phyloP scores from a whole-genome alignment of 2,888 invertebrate species.

The Sesamia inferens region DNA sequence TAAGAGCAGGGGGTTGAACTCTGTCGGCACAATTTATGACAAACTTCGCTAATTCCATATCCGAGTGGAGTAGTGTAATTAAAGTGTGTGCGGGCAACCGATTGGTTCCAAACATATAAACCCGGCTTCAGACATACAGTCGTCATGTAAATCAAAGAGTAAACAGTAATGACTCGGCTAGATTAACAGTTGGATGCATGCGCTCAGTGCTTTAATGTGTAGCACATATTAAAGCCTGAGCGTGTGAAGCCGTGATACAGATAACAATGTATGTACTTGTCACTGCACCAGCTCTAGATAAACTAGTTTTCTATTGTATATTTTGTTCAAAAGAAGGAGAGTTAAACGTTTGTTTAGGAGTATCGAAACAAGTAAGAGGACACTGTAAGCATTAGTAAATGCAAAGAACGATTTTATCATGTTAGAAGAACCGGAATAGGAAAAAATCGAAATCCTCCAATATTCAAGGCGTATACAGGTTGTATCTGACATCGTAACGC shows the following conservation, averaged over 20 bases:
- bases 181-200: conserved; percentile 48
- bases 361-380: conserved; percentile 6
- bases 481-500: no score
- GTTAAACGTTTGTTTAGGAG: conserved; percentile 13
- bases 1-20: conserved; percentile 42
- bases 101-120: conserved; percentile 52
- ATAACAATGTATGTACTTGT: conserved; percentile 55
- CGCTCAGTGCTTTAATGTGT: conserved; percentile 43
- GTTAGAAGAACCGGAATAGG: neutral
- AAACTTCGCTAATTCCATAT: conserved; percentile 69
- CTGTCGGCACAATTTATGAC: conserved; percentile 52
- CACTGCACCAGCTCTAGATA: conserved; percentile 38
- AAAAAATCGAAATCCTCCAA: conserved; percentile 20
- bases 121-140: conserved; percentile 32
- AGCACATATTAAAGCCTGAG: neutral
- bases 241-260: conserved; percentile 50
- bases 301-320: conserved; percentile 49
- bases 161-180: conserved; percentile 55
- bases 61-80: conserved; percentile 52
- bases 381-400: conserved; percentile 4
- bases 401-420: neutral
- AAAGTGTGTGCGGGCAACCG: conserved; percentile 42
- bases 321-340: conserved; percentile 22
- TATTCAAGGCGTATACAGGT: conserved; percentile 31
- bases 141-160: conserved; percentile 56